These are phyloP conservation scores for Nineta flava DNA, from an alignment of 2,888 invertebrate species.

Conservation along the genomic window DNA sequence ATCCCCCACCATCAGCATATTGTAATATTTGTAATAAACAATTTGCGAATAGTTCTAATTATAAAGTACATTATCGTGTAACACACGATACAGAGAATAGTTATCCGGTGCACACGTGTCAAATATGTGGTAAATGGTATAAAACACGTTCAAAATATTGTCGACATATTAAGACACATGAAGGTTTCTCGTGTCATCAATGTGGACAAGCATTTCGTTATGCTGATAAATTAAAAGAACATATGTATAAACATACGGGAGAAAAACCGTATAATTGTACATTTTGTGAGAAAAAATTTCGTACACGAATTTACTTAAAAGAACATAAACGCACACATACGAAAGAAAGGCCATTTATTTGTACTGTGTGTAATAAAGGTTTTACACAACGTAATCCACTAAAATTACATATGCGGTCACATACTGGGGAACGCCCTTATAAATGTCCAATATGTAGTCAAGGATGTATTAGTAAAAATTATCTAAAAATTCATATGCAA, in stretches of 20 bases:
- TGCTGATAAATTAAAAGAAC: constrained; percentile 29
- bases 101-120: constrained; percentile 15
- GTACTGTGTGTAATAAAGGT: constrained; percentile 29
- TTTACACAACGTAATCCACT: constrained; percentile 31
- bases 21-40: constrained; percentile 11
- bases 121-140: constrained; percentile 24
- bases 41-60: constrained; percentile 8
- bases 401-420: constrained; percentile 24
- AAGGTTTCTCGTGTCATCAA: constrained; percentile 28
- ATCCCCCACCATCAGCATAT: constrained; percentile 8
- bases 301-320: constrained; percentile 27
- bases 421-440: constrained; percentile 27
- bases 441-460: constrained; percentile 30
- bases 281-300: constrained; percentile 30
- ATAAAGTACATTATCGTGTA: constrained; percentile 9
- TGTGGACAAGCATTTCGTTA: constrained; percentile 30
- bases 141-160: constrained; percentile 23
- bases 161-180: constrained; percentile 25
- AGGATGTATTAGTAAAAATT: constrained; percentile 21
- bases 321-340: constrained; percentile 31
- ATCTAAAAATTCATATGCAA: constrained; percentile 9
- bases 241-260: constrained; percentile 30
- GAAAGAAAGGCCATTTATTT: constrained; percentile 32
- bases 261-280: constrained; percentile 31
- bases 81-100: constrained; percentile 5